phyloP scores from a whole-genome alignment of 2,113 vertebrate genomes.

The Ochotona princeps region DNA sequence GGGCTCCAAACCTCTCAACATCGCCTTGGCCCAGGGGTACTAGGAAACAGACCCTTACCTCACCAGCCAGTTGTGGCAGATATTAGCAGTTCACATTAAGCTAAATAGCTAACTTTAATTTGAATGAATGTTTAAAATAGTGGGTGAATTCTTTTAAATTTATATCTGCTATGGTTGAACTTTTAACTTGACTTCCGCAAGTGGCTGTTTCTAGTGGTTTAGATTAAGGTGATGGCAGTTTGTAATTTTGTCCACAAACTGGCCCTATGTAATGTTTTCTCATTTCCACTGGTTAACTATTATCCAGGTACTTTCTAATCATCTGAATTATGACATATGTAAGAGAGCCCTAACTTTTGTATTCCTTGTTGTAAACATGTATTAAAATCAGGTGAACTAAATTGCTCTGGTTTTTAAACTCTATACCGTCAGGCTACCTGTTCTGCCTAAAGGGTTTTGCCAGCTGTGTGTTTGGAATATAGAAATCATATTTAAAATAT shows the following conservation, averaged over 20 bases:
- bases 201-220: neutral
- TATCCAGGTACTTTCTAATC: neutral
- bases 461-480: neutral
- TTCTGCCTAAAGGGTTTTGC: constrained; percentile 1
- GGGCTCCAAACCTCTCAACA: constrained; percentile 56
- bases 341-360: neutral
- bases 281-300: neutral
- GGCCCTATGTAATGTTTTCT: neutral
- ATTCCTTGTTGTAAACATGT: neutral
- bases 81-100: neutral
- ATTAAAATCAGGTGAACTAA: neutral
- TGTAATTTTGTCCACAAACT: neutral
- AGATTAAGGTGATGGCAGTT: neutral
- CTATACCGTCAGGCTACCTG: neutral
- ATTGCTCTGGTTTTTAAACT: neutral
- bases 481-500: neutral
- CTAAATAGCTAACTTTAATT: neutral
- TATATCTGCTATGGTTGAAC: neutral
- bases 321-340: neutral
- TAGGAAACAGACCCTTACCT: neutral
- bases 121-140: constrained; percentile 5
- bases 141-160: neutral
- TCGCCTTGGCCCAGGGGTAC: constrained; percentile 58
- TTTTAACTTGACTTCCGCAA: neutral
- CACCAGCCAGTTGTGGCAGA: neutral